These are phyloP conservation scores for Cherax destructor DNA, from an alignment of 1,140 invertebrate species.

Conservation along the genomic window DNA sequence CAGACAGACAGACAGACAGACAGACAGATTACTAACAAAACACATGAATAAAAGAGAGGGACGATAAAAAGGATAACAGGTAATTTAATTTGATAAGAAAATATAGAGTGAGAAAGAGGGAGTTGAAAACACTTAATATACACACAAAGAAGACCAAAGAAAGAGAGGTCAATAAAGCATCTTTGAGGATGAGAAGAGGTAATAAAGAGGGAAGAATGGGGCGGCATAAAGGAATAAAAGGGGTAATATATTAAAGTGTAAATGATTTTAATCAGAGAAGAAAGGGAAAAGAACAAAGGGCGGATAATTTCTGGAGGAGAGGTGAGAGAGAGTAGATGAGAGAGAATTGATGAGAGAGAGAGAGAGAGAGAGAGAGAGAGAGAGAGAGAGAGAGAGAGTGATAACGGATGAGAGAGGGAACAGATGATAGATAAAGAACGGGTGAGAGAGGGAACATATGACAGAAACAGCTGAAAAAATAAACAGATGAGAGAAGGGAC, in stretches of 20 bases:
- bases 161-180: not conserved
- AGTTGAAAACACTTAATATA: not conserved
- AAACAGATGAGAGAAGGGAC: too few species aligned
- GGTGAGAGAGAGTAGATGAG: not conserved
- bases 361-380: slow-evolving; percentile 25
- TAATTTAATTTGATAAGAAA: too few species aligned
- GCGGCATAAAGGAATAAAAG: not conserved
- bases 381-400: slow-evolving; percentile 22
- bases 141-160: not conserved
- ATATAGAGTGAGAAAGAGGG: not conserved
- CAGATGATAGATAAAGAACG: too few species aligned
- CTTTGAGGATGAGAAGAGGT: not conserved
- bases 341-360: slow-evolving; percentile 6
- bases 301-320: not conserved
- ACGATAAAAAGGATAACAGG: not conserved
- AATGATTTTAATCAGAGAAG: not conserved
- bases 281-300: not conserved
- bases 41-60: not conserved
- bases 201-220: not conserved
- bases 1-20: too few species aligned
- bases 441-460: too few species aligned
- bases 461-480: too few species aligned
- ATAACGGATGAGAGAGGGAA: too few species aligned
- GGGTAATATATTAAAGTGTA: not conserved
- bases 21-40: too few species aligned